Evolutionary conservation across 1,140 invertebrate species (phyloP).

Genomic region (Rhagoletis pomonella): DNA sequence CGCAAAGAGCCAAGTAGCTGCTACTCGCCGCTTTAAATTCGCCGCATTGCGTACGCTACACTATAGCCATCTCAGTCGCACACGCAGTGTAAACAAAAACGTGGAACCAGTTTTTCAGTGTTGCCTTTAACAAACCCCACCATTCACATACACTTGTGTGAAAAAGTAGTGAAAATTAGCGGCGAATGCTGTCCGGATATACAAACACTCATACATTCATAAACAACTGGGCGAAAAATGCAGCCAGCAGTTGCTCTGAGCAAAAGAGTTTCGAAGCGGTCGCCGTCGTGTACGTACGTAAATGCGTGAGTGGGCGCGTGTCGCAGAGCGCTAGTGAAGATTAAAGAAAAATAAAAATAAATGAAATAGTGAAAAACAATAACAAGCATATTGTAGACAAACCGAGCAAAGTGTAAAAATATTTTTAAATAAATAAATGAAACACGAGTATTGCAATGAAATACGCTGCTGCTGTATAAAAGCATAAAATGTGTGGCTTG

Average conservation of each 20-base stretch:
- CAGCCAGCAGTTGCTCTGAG: conserved; percentile 9
- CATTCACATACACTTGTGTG: not conserved
- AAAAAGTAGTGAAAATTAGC: conserved; percentile 47
- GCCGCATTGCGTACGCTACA: not conserved
- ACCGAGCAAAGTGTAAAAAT: not conserved
- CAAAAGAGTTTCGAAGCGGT: conserved; percentile 29
- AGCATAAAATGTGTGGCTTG: not conserved
- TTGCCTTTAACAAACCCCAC: not conserved
- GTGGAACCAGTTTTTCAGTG: conserved; percentile 47
- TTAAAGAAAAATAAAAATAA: not conserved
- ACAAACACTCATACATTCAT: not conserved
- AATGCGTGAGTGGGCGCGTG: conserved; percentile 11
- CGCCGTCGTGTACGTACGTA: conserved; percentile 34
- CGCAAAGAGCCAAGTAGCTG: not conserved
- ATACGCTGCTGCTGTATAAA: not conserved
- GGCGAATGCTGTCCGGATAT: not conserved
- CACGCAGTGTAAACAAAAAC: conserved; percentile 48
- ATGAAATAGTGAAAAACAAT: not conserved
- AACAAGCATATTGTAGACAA: conserved; percentile 21
- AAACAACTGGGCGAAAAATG: conserved; percentile 13
- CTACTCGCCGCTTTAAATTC: not conserved
- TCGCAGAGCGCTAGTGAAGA: not conserved
- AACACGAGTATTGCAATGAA: not conserved
- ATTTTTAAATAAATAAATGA: not conserved
- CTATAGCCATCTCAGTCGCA: conserved; percentile 8